These are phyloP conservation scores for Drosophila paucipuncta DNA, from an alignment of 2,888 invertebrate species.

Conservation along the genomic window DNA sequence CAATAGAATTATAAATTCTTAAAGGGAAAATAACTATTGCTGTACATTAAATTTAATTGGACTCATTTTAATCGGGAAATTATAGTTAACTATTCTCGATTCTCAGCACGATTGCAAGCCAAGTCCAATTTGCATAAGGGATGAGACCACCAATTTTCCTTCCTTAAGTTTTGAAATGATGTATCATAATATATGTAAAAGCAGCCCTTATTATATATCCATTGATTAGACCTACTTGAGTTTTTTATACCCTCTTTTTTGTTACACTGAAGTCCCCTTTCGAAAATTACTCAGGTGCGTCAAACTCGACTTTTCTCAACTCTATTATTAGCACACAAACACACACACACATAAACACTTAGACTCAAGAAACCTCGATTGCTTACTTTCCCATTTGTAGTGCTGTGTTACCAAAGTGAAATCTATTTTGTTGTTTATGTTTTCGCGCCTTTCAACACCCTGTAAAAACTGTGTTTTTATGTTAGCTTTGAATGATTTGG, in stretches of 20 bases:
- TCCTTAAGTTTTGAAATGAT: not conserved
- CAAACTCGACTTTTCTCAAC: conserved; percentile 16
- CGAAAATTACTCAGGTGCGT: conserved; percentile 40
- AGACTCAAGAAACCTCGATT: conserved; percentile 23
- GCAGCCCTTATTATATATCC: not conserved
- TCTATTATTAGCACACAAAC: conserved; percentile 34
- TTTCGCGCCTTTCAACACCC: not conserved
- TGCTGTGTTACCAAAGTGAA: conserved; percentile 8
- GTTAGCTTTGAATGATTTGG: not conserved
- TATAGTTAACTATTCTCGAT: conserved; percentile 6
- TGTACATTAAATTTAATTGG: not conserved
- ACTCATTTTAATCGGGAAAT: conserved; percentile 15
- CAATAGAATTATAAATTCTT: not conserved
- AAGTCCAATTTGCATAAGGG: conserved; percentile 7
- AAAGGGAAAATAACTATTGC: not conserved
- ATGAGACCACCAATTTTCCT: not conserved
- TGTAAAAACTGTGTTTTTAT: not conserved
- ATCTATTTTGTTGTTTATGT: conserved; percentile 9
- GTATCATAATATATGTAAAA: not conserved
- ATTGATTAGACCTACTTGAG: not conserved
- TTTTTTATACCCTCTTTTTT: not conserved
- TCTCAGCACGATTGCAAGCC: not conserved
- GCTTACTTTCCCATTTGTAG: conserved; percentile 51
- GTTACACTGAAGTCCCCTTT: conserved; percentile 11
- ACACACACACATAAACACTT: not conserved